These are phyloP conservation scores for Hippocampus comes DNA, from an alignment of 2,113 vertebrate genomes.

Conservation along the genomic window DNA sequence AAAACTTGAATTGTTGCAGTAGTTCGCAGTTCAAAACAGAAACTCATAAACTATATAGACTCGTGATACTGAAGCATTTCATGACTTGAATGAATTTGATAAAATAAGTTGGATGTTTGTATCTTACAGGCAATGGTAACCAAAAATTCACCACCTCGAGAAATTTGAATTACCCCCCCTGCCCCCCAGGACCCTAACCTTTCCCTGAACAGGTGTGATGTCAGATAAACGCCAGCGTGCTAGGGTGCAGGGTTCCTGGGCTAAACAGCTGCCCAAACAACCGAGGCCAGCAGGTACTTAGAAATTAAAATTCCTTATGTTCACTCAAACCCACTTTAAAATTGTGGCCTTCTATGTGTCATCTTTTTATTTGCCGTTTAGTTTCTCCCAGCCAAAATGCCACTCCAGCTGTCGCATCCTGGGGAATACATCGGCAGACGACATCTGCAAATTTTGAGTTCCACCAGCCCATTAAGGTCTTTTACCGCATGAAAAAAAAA, in stretches of 20 bases:
- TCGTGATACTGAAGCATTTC: no score
- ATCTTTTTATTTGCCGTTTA: constrained; percentile 4
- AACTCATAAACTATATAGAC: no score
- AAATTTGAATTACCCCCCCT: not conserved
- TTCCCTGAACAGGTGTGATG: constrained; percentile 62
- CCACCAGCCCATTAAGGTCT: constrained; percentile 61
- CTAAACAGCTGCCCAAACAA: constrained; percentile 63
- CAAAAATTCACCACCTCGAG: not conserved
- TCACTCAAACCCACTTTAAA: not conserved
- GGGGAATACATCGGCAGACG: constrained; percentile 65
- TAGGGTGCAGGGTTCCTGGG: constrained; percentile 91
- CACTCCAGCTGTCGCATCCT: constrained; percentile 37
- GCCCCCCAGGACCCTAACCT: not conserved
- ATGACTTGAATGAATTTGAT: no score
- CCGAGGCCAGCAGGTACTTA: constrained; percentile 65
- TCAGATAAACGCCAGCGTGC: constrained; percentile 79
- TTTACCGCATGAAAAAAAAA: not conserved
- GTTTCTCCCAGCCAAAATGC: constrained; percentile 15
- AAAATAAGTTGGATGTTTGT: not conserved
- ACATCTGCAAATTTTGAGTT: constrained; percentile 78
- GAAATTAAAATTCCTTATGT: no score
- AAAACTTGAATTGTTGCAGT: no score
- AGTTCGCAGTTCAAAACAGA: no score
- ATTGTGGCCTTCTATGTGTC: not conserved
- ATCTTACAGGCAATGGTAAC: not conserved